These are phyloP conservation scores for Chaetops frenatus DNA, from an alignment of 2,113 vertebrate species.

Conservation along the genomic window DNA sequence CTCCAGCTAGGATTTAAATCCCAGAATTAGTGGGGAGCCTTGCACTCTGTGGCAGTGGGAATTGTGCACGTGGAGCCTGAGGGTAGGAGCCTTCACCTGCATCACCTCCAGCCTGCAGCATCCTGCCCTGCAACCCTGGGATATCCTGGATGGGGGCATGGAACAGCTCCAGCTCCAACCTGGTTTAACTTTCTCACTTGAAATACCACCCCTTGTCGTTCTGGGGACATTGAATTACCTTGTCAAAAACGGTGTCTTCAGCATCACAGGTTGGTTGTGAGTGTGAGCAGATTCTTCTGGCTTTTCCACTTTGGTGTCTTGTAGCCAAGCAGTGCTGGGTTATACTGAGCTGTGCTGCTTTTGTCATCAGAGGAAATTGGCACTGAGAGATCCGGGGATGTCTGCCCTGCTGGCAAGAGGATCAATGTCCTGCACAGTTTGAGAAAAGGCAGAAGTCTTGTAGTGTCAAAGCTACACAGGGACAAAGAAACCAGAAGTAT, in stretches of 20 bases:
- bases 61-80: fast-evolving
- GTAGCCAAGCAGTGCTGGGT: not conserved
- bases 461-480: not conserved
- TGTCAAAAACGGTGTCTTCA: not conserved
- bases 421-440: not conserved
- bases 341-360: not conserved
- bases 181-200: not conserved
- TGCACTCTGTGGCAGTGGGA: fast-evolving
- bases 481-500: not conserved
- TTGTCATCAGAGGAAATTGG: not conserved
- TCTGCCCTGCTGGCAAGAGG: not conserved
- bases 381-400: not conserved
- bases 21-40: not conserved
- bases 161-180: not conserved
- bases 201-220: not conserved
- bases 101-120: fast-evolving
- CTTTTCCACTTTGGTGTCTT: not conserved
- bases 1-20: not conserved
- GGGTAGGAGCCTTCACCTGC: not conserved
- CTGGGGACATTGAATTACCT: not conserved
- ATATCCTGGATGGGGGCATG: not conserved
- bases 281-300: not conserved
- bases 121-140: fast-evolving
- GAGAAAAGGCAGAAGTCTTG: not conserved
- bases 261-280: not conserved